Evolutionary conservation across 1,140 invertebrate species (phyloP), one percentile per base, ranked within the genome.

Genomic region (Scaptomyza pallida): DNA sequence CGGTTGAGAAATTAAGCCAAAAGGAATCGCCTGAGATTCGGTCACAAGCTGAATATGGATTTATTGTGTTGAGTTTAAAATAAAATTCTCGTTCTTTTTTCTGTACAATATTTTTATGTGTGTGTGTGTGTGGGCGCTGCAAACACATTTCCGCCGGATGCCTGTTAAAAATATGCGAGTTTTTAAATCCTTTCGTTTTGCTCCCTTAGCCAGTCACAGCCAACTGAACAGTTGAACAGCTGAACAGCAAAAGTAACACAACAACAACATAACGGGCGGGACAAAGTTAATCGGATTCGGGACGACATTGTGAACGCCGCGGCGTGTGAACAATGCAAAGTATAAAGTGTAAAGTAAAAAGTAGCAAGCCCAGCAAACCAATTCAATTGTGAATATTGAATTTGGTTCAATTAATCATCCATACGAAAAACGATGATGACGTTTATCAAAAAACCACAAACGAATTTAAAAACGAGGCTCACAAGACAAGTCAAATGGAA

Each of bases 361-460:
- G 43, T 41, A 26, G 17, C 15, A n/a, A 45, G 43, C 44, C 6
- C 41, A 33, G 37, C 44, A 67, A 55, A 12, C 61, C 55, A 78
- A 80, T 75, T 75, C 78, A 78, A 75, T 78, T 75, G 78, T 72
- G 72, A 68, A 78, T 80, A 80, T 80, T 78, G 72, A 80, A 75
- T 80, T 78, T 75, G 50, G 44, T 72, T 80, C 70, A 79, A 79
- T 76, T 79, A 79, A 76, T 80, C 75, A 80, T 78, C 59, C 63
- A 51, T 61, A 48, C 60, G 60, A 56, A 51, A 51, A 57, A 60
- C 68, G 74, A 74, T 72, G 69, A 59, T 75, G 75, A 65, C 59
- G 64, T 70, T 74, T 64, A 69, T 76, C 52, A 74, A 70, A 63
- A 74, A 72, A 72, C 72, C 72, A 68, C 75, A 41, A 72, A 45